Base-by-base conservation (phyloP, 2,888 invertebrate species). In the Coelopa pilipes region DNA sequence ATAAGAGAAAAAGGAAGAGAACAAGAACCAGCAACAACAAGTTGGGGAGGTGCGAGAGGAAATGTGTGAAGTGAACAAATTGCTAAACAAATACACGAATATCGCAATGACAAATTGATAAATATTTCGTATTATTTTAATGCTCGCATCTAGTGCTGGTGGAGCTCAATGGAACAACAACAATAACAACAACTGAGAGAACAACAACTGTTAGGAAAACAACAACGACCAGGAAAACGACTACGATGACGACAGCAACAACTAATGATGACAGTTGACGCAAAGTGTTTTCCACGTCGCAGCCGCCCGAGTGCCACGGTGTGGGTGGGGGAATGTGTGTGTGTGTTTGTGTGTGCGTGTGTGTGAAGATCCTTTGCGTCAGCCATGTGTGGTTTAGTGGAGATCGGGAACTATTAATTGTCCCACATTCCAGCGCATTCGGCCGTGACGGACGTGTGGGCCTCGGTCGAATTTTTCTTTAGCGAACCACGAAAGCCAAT, bases 31-130 rank as follows among this genome's bases (percentile, higher is more conserved):
- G n/a, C n/a, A n/a, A n/a, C n/a, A n/a, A n/a, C n/a, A n/a, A n/a
- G n/a, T n/a, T n/a, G n/a, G n/a, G n/a, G 34, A 34, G 34, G 34
- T 34, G 34, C 2, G 34, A 34, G 34, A 34, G 34, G 34, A 13
- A 47, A 50, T 59, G 55, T 72, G 71, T 57, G 34, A 46, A 59
- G 82, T 77, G 79, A 80, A 84, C 83, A 80, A 82, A 83, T 83
- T 78, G 79, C 80, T 78, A 78, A 83, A 83, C 82, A 83, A 82
- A 66, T 77, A 79, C 81, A 84, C 81, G 82, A 82, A 82, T 80
- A 81, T 82, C 81, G 81, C 80, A 83, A 82, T 82, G 84, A 82
- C 82, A 82, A 82, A 82, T 82, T 83, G 82, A 82, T 82, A 80
- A 83, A 83, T 65, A 50, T 55, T 53, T 17, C 46, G 68, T 63